Conservation (phyloP, 1,140 invertebrate species). For the Geopemphigus sp. region DNA sequence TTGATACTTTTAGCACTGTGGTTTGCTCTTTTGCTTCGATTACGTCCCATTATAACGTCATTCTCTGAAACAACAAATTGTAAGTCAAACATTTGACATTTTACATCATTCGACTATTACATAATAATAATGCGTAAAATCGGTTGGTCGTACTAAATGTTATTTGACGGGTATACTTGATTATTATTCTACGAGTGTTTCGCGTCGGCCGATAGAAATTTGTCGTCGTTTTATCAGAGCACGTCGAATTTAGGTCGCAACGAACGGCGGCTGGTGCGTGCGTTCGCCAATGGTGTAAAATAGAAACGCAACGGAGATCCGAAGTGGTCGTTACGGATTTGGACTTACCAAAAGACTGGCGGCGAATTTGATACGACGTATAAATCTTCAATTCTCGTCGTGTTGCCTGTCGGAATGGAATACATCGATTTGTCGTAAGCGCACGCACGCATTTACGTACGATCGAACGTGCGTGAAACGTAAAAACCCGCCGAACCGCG, state of each 20-base stretch:
- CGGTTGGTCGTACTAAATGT: neutral
- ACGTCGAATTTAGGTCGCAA: neutral
- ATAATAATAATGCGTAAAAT: neutral
- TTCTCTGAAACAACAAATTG: slow-evolving; percentile 8
- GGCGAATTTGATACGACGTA: neutral
- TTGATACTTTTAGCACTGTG: neutral
- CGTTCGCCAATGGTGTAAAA: neutral
- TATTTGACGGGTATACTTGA: neutral
- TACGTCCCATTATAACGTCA: slow-evolving; percentile 22
- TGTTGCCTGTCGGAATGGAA: neutral
- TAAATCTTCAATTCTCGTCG: neutral
- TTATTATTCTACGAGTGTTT: neutral
- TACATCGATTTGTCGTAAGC: neutral
- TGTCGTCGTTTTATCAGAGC: neutral
- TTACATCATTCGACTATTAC: neutral
- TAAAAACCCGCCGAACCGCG: neutral
- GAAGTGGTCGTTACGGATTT: neutral
- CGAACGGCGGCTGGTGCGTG: neutral
- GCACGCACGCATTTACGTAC: neutral
- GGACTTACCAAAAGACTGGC: neutral
- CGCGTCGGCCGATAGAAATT: neutral
- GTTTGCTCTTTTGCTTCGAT: slow-evolving; percentile 6
- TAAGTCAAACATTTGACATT: neutral
- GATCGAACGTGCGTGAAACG: neutral
- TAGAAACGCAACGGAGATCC: neutral